Evolutionary conservation across 64 coral and sea anemone genomes (phyloP), one percentile per base, ranked within the genome.

Genomic region (Stichodactyla helianthus): DNA sequence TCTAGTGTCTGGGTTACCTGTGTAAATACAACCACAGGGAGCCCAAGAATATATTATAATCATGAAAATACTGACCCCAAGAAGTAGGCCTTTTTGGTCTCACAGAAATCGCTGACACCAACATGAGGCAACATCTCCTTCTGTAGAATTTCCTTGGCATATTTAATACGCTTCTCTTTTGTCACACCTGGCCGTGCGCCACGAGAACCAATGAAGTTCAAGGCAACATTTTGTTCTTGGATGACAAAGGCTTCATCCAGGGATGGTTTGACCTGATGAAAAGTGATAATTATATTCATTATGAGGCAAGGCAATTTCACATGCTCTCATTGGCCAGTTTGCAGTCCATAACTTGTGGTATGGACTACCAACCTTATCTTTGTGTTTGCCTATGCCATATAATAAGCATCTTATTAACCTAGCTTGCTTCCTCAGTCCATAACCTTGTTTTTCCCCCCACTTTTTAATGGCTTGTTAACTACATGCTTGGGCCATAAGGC

Each of bases 51-150:
- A 58, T 58, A 58, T 53, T 68, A 64, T 5, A 4, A 31, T 18
- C 6, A 64, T 3, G 8, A 58, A 1, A 74, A 13, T 23, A 83
- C 90, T 95, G 15, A 99, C 97, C 97, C 97, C 13, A 99, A 63
- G 77, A 99, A 99, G 81, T 99, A 99, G 12, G 97, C 97, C 88
- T 99, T 99, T 55, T 99, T 99, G 7, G 97, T 99, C 85, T 99
- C 97, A 88, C 97, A 99, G 58, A 99, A 99, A 82, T 99, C 97
- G 64, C 97, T 99, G 19, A 99, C 97, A 83, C 97, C 97, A 91
- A 99, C 97, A 91, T 99, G 97, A 52, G 97, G 97, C 0, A 99
- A 88, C 97, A 99, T 99, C 83, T 99, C 97, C 44, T 99, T 99
- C 88, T 99, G 97, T 10, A 99, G 88, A 82, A 99, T 99, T 87